Base-by-base conservation (phyloP, 2,113 vertebrate genomes). In the pig (Sus scrofa) region DNA sequence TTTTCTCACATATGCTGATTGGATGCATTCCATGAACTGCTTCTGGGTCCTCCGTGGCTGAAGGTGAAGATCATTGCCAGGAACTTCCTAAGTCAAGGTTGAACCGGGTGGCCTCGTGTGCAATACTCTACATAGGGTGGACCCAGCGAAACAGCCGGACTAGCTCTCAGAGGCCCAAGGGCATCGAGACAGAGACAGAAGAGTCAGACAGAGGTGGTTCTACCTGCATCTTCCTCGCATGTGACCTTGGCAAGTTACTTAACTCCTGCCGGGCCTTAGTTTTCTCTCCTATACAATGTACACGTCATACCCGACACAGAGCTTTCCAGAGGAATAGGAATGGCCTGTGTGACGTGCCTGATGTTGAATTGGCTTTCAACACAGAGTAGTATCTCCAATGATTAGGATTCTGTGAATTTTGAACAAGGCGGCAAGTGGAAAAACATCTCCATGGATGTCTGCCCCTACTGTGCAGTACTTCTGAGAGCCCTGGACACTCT, bases 161-260 rank as follows among this genome's bases (percentile, higher is more conserved):
- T 56, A 50, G 63, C 1, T 32, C 78, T 27, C 19, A 39, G 58
- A 74, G 67, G 52, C n/a, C 24, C 11, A 9, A 15, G 88, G 50
- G 39, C 18, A 1, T 14, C 3, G n/a, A 18, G 77, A 52, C 0
- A 14, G 1, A 20, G 37, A 30, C 0, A 0, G 50, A 84, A 50
- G 22, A 79, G 3, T 22, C 50, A 22, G 39, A 22, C 0, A 30
- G 54, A 85, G 60, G 32, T 52, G 22, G 65, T 37, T 68, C 16
- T 84, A 10, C 67, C 77, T 67, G 56, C 20, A 26, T 39, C 71
- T 52, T 60, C 50, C 34, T 93, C 32, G 15, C 1, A 0, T 71
- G 62, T 70, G 60, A 60, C 26, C 20, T 2, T n/a, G 68, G 54
- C 3, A 78, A 37, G 24, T 74, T 54, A 32, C 44, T 56, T 65